Base-by-base conservation (phyloP, 1,140 invertebrate species). In the Drosophila orosa region DNA sequence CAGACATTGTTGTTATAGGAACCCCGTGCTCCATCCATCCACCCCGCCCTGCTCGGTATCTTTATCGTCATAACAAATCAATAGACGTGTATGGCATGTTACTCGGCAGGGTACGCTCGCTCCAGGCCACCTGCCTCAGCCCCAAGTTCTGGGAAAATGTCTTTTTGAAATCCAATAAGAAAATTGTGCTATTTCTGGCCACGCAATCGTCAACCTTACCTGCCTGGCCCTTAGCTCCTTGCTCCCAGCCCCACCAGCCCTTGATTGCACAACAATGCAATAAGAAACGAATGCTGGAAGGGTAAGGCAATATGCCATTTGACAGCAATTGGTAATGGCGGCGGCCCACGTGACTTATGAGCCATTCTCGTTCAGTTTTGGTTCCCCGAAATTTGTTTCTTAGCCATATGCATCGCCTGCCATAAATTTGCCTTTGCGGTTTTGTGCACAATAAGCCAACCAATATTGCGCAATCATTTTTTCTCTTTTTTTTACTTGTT, bases 261-360 rank as follows among this genome's bases (percentile, higher is more conserved):
- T 57, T 52, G 74, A 82, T 82, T 82, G 79, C 79, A 82, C 77
- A 82, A 82, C 78, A 82, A 82, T 82, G 79, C 79, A 82, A 82
- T 82, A 45, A 37, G 40, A 37, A 58, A 58, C 17, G 19, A 40
- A 54, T 31, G 27, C 12, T 60, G 33, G 35, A 31, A 37, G 25
- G 56, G 45, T 52, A 54, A 67, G 71, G 66, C 78, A 80, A 81
- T 79, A 82, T 82, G 66, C 72, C 79, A 68, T 82, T 82, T 82
- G 79, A 82, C 79, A 82, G 68, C 79, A 82, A 82, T 82, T 82
- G 78, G 73, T 67, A 44, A 31, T 29, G 13, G 35, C 35, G 54
- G 54, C 42, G 58, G 39, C 56, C 74, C 63, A 73, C 68, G 61
- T 78, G 69, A 40, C 56, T 48, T 61, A 58, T 67, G 78, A 81